These are phyloP conservation scores for Rafetus swinhoei DNA, from an alignment of 2,113 vertebrate species.

Conservation along the genomic window DNA sequence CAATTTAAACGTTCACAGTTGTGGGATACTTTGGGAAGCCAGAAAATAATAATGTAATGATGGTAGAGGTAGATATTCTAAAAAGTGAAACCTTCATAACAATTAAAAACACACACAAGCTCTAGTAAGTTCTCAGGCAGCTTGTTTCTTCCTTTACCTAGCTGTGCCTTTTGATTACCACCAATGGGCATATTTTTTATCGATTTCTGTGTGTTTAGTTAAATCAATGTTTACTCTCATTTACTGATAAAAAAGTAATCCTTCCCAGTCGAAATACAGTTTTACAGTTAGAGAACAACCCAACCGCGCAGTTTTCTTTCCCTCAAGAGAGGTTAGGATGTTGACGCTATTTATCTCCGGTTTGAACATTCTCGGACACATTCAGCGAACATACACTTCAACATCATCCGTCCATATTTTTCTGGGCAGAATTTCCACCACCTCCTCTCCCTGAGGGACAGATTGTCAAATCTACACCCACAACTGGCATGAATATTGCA, in stretches of 20 bases:
- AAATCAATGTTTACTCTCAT: not conserved
- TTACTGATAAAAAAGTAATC: not conserved
- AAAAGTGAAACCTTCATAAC: not conserved
- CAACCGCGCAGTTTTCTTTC: not conserved
- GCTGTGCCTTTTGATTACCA: not conserved
- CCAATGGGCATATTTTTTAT: not conserved
- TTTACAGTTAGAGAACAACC: not conserved
- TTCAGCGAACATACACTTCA: not conserved
- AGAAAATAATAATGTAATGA: not conserved
- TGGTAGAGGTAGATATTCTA: not conserved
- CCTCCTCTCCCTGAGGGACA: not conserved
- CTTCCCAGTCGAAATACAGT: not conserved
- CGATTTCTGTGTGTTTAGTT: not conserved
- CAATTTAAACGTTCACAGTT: not conserved
- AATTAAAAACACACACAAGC: not conserved
- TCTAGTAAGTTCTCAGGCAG: not conserved
- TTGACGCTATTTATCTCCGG: not conserved
- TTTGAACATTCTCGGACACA: not conserved
- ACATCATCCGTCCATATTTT: not conserved
- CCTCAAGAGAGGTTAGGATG: not conserved
- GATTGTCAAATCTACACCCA: not conserved
- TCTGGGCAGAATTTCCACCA: not conserved
- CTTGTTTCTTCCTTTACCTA: not conserved
- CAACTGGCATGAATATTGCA: fast-evolving
- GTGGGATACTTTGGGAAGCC: not conserved